These are phyloP conservation scores for Mallotus villosus DNA, from an alignment of 2,797 vertebrate genomes.

Conservation along the genomic window DNA sequence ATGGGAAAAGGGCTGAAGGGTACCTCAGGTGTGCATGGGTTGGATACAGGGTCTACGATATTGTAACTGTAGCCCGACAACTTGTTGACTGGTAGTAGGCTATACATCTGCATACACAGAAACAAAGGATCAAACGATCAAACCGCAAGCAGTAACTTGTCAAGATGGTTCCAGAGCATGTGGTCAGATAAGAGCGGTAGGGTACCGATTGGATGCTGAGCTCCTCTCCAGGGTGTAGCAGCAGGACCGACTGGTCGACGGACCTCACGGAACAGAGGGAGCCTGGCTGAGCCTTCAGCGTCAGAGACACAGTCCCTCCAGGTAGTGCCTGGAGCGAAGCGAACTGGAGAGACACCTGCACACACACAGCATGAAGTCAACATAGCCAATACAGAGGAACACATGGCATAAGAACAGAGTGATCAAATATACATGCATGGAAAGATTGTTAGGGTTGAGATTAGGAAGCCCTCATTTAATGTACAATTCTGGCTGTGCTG, in stretches of 20 bases:
- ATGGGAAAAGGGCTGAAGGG: no score
- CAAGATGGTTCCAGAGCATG: not conserved
- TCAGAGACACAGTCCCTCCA: slow-evolving; percentile 61
- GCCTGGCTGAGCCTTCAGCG: slow-evolving; percentile 69
- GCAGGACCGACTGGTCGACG: slow-evolving; percentile 85
- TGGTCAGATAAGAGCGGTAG: not conserved
- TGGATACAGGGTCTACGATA: slow-evolving; percentile 38
- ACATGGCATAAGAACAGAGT: no score
- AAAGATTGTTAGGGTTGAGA: not conserved
- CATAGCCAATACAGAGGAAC: no score
- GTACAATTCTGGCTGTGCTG: no score
- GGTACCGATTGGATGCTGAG: slow-evolving; percentile 74
- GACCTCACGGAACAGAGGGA: slow-evolving; percentile 85
- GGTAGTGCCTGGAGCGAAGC: slow-evolving; percentile 70
- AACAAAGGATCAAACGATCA: no score
- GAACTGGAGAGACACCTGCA: slow-evolving; percentile 82
- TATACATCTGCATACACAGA: slow-evolving; percentile 56
- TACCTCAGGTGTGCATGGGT: slow-evolving; percentile 34
- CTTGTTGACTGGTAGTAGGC: slow-evolving; percentile 59
- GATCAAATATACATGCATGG: not conserved
- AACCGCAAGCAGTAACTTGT: no score
- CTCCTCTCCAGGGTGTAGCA: slow-evolving; percentile 75
- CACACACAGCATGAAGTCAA: no score
- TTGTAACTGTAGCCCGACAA: slow-evolving; percentile 57
- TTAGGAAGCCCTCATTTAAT: no score